These are phyloP conservation scores for Augochlorella aurata DNA, from an alignment of 2,888 invertebrate species.

Conservation along the genomic window DNA sequence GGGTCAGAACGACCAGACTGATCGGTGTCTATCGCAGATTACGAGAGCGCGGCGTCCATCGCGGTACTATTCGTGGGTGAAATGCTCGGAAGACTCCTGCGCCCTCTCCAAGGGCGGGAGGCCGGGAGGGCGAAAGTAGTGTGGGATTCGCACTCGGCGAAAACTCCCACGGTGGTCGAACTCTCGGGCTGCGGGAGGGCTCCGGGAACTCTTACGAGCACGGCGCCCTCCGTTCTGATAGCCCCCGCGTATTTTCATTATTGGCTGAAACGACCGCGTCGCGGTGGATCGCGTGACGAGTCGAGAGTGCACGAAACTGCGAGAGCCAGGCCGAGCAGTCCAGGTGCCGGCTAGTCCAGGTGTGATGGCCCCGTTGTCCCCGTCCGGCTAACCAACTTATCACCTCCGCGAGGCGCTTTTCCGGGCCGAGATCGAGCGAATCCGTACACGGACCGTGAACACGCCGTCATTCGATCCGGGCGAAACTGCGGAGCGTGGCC, in stretches of 20 bases:
- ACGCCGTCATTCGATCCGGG: background rate
- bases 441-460: background rate
- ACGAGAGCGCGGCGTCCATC: no score
- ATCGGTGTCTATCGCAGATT: no score
- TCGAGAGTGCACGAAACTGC: background rate
- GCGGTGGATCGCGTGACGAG: background rate
- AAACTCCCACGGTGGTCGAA: conserved; percentile 7
- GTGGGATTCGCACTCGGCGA: background rate
- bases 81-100: background rate
- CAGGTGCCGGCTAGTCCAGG: background rate
- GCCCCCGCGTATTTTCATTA: conserved; percentile 6
- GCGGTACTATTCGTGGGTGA: background rate
- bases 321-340: background rate
- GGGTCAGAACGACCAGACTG: no score
- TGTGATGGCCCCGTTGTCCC: background rate
- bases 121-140: background rate
- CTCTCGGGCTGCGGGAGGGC: background rate
- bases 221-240: background rate
- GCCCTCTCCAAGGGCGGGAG: background rate
- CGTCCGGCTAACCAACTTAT: background rate
- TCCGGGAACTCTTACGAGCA: background rate
- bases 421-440: background rate
- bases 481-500: background rate
- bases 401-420: background rate
- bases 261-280: conserved; percentile 4